A percentile compares a stretch with the other conserved stretches of the same genome.
These are phyloP conservation scores for Holacanthus passer DNA, from an alignment of 2,113 vertebrate species.

Conservation along the genomic window DNA sequence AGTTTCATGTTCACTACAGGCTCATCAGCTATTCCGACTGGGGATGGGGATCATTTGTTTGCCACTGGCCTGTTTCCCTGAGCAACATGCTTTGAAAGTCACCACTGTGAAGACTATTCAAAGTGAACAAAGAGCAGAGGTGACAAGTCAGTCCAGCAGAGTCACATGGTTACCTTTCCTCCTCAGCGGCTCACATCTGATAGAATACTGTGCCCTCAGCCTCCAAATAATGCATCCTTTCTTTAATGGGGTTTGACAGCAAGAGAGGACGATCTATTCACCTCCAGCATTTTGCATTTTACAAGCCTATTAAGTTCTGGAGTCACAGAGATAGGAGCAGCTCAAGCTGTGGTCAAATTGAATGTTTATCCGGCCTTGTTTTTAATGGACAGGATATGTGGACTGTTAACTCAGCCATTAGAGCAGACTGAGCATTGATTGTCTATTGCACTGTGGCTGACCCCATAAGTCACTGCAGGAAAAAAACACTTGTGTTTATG, in stretches of 20 bases:
- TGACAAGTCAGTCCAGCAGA: constrained; percentile 41
- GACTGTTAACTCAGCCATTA: constrained; percentile 39
- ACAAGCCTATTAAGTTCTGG: constrained; percentile 27
- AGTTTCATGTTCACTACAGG: constrained; percentile 61
- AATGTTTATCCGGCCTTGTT: constrained; percentile 44
- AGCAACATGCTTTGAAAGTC: constrained; percentile 64
- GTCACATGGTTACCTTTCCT: constrained; percentile 45
- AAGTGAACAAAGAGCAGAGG: constrained; percentile 40
- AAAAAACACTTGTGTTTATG: constrained; percentile 29
- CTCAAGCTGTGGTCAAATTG: background rate
- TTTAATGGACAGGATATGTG: constrained; percentile 58
- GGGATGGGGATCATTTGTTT: constrained; percentile 70
- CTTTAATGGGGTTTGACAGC: background rate
- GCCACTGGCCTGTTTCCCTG: constrained; percentile 64
- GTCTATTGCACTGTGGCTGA: constrained; percentile 24
- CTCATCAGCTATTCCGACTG: constrained; percentile 64
- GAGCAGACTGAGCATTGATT: constrained; percentile 50
- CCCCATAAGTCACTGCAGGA: constrained; percentile 19
- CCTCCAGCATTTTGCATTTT: constrained; percentile 56
- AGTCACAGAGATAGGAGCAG: constrained; percentile 12
- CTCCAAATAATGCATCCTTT: constrained; percentile 22
- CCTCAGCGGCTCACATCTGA: constrained; percentile 26
- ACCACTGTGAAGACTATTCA: constrained; percentile 54
- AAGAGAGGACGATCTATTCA: background rate
- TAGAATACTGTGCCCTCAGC: background rate